A percentile compares a stretch with the other conserved stretches of the same genome.
phyloP scores from a whole-genome alignment of 1,140 invertebrate species.

The Tetramorium parvispinum region DNA sequence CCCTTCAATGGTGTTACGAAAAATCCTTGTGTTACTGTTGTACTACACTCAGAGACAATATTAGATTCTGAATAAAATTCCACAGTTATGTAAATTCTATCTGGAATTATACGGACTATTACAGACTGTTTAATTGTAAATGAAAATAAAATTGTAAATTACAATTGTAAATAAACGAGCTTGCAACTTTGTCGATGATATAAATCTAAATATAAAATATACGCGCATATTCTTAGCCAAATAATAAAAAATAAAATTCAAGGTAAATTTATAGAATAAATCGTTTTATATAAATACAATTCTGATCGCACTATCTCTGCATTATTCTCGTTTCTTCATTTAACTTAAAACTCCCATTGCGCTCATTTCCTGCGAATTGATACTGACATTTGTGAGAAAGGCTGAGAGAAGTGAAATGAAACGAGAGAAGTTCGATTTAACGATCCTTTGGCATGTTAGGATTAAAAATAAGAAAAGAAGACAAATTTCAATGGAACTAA shows the following conservation, averaged over 20 bases:
- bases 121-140: background rate
- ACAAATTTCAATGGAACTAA: conserved; percentile 26
- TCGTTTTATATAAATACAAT: background rate
- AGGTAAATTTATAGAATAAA: background rate
- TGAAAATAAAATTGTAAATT: background rate
- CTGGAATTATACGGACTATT: background rate
- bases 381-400: conserved; percentile 20
- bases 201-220: background rate
- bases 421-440: conserved; percentile 46
- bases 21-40: conserved; percentile 7
- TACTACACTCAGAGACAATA: background rate
- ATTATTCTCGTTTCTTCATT: background rate
- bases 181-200: background rate
- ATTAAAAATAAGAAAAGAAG: conserved; percentile 32
- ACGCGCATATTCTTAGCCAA: background rate
- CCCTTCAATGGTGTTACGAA: background rate
- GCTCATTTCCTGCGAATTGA: conserved; percentile 42
- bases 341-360: background rate
- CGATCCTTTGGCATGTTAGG: conserved; percentile 38
- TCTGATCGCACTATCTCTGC: background rate
- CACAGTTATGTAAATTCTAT: background rate
- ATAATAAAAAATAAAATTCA: background rate
- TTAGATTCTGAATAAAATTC: background rate
- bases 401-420: conserved; percentile 16
- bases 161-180: background rate